Conservation (phyloP, 53 echinoderm and acorn worm genomes). For the Antedon mediterranea region DNA sequence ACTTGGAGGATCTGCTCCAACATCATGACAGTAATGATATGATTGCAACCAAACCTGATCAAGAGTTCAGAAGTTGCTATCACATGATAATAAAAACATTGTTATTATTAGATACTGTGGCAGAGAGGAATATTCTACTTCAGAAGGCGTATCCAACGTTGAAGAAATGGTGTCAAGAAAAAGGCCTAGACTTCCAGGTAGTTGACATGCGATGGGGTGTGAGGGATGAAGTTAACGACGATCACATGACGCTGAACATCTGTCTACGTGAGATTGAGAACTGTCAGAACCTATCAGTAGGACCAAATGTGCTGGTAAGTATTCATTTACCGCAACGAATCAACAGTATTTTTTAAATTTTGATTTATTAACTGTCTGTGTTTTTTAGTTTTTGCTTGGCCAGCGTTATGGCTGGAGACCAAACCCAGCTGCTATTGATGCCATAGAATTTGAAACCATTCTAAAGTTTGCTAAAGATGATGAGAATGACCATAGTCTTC, state of each 20-base stretch:
- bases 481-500: constrained; percentile 14
- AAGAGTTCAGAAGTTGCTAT: too few species aligned
- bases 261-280: constrained; percentile 81
- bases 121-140: constrained; percentile 67
- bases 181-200: constrained; percentile 83
- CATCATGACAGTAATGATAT: too few species aligned
- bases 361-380: neutral
- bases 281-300: constrained; percentile 70
- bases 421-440: constrained; percentile 53
- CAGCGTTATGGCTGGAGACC: constrained; percentile 92
- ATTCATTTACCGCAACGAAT: too few species aligned
- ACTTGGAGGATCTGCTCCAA: too few species aligned
- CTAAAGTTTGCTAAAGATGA: constrained; percentile 13
- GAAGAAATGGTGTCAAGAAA: constrained; percentile 64
- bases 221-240: constrained; percentile 59
- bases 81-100: too few species aligned
- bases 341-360: too few species aligned
- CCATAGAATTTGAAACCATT: constrained; percentile 39
- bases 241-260: constrained; percentile 71
- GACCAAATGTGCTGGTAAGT: constrained; percentile 88
- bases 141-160: constrained; percentile 49
- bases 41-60: too few species aligned
- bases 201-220: constrained; percentile 99
- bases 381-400: constrained; percentile 63
- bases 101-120: constrained; percentile 46